These are phyloP conservation scores for Tortricodes alternella DNA, from an alignment of 2,888 invertebrate species.

Conservation along the genomic window DNA sequence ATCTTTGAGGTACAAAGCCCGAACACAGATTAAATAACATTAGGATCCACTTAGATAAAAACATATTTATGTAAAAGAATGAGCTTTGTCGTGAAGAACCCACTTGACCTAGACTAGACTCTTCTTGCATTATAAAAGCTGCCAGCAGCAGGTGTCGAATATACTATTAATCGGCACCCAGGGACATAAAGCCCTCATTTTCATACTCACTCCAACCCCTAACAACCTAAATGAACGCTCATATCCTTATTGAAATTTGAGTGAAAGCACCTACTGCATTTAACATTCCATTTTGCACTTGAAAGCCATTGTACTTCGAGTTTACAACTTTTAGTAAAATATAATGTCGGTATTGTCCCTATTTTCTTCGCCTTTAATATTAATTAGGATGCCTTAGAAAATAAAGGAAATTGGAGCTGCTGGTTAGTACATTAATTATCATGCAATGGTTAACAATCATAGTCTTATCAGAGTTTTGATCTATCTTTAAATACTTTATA, in stretches of 20 bases:
- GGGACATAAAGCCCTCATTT: neutral
- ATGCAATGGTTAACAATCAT: neutral
- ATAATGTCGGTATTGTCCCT: slow-evolving; percentile 28
- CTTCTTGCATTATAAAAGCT: neutral
- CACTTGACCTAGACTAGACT: neutral
- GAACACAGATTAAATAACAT: no score
- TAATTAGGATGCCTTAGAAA: slow-evolving; percentile 13
- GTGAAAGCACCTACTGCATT: slow-evolving; percentile 34
- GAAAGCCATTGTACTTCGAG: slow-evolving; percentile 34
- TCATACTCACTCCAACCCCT: neutral
- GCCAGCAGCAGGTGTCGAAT: neutral
- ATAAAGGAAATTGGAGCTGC: slow-evolving; percentile 6
- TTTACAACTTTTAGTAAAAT: slow-evolving; percentile 36
- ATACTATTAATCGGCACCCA: neutral
- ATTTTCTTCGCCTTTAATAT: slow-evolving; percentile 10
- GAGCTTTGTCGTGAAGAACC: neutral
- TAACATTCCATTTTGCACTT: slow-evolving; percentile 31
- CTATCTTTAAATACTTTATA: no score
- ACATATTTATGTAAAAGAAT: no score
- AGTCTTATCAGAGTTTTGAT: no score
- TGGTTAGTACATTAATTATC: slow-evolving; percentile 2
- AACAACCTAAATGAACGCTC: slow-evolving; percentile 26
- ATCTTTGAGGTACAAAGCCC: no score
- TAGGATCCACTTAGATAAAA: no score
- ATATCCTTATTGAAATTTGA: slow-evolving; percentile 33